phyloP scores from a whole-genome alignment of 2,113 vertebrate species.

The Oreochromis niloticus region DNA sequence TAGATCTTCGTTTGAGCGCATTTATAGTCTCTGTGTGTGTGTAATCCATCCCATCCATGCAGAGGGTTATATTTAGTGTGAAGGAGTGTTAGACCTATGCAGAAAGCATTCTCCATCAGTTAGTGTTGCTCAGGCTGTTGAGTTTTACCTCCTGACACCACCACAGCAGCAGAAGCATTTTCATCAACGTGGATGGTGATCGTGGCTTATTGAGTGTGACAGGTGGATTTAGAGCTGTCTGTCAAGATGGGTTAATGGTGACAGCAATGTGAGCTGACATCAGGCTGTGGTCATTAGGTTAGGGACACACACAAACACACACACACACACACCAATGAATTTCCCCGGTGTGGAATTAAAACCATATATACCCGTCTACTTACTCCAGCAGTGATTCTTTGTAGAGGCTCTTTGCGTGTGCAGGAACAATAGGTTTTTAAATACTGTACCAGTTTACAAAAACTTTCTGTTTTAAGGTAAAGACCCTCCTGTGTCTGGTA shows the following conservation, averaged over 20 bases:
- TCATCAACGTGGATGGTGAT: slow-evolving; percentile 14
- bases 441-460: not conserved
- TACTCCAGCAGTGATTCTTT: not conserved
- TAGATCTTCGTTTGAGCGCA: not conserved
- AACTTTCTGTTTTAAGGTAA: not conserved
- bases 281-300: not conserved
- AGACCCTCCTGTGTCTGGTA: not conserved
- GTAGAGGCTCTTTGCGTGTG: not conserved
- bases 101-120: not conserved
- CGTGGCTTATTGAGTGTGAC: slow-evolving; percentile 51
- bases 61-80: not conserved
- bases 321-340: not conserved
- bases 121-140: not conserved
- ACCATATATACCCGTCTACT: not conserved
- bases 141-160: not conserved
- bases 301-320: not conserved
- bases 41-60: not conserved
- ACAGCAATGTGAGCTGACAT: slow-evolving; percentile 31
- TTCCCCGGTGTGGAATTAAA: not conserved
- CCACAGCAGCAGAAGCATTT: not conserved
- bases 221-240: slow-evolving; percentile 24
- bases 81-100: not conserved
- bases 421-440: not conserved
- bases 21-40: not conserved
- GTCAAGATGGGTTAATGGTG: slow-evolving; percentile 7